Percentiles rank a stretch among this genome's conserved stretches.
Conservation (phyloP, 2,113 vertebrate genomes). For the Sula dactylatra region DNA sequence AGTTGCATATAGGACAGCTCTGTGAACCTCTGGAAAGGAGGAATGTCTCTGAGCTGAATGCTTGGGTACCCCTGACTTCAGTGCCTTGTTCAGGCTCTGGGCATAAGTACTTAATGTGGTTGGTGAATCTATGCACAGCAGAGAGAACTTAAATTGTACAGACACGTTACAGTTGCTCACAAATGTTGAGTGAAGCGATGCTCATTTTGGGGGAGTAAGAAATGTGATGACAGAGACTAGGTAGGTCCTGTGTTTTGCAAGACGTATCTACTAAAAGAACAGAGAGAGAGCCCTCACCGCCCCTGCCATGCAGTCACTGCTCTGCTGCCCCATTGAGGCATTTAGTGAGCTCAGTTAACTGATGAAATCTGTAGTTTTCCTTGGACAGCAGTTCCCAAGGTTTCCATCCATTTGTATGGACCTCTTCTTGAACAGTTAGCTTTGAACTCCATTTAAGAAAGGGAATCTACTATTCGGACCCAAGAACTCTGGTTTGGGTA, state of each 20-base stretch:
- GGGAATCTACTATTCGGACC: not conserved
- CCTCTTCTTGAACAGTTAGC: not conserved
- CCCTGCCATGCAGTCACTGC: conserved; percentile 70
- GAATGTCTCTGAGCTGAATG: not conserved
- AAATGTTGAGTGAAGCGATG: not conserved
- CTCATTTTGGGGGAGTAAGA: not conserved
- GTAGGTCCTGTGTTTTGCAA: conserved; percentile 21
- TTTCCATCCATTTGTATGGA: not conserved
- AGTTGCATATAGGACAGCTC: not conserved
- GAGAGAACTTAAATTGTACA: not conserved
- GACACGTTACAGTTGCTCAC: not conserved
- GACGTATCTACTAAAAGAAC: conserved; percentile 77
- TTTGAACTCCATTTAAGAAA: not conserved
- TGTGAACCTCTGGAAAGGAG: not conserved
- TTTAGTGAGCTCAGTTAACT: conserved; percentile 60
- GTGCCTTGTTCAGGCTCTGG: not conserved
- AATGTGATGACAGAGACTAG: not conserved
- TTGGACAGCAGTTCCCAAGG: conserved; percentile 59
- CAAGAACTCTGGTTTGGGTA: not conserved
- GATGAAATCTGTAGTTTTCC: conserved; percentile 76
- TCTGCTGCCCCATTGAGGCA: conserved; percentile 81
- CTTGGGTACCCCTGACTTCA: not conserved
- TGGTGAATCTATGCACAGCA: not conserved
- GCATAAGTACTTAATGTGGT: not conserved
- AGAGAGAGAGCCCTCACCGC: conserved; percentile 71